Conservation (phyloP, 2,888 invertebrate species). For the Eumacrocentrus americanus region DNA sequence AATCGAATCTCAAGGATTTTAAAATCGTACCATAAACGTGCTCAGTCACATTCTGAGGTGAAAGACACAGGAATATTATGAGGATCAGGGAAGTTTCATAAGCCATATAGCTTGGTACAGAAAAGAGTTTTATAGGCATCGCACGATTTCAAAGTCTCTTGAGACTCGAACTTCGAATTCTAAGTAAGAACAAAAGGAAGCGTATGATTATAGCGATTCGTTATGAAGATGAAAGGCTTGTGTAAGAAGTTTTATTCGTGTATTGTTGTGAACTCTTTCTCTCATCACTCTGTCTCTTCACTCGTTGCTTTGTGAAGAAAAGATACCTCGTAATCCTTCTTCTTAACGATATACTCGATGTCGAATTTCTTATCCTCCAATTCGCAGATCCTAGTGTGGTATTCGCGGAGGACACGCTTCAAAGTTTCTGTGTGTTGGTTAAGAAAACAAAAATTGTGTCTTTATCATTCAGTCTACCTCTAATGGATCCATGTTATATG, state of each 20-base stretch:
- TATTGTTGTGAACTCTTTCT: constrained; percentile 6
- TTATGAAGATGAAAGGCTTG: constrained; percentile 28
- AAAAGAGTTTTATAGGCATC: constrained; percentile 5
- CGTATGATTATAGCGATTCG: background rate
- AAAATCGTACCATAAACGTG: constrained; percentile 7
- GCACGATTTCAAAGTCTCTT: constrained; percentile 23
- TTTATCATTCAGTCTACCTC: constrained; percentile 20
- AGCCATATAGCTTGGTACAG: background rate
- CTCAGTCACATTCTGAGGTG: background rate
- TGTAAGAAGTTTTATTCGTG: constrained; percentile 4
- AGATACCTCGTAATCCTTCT: constrained; percentile 98
- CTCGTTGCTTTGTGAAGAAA: constrained; percentile 33
- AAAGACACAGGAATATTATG: constrained; percentile 3
- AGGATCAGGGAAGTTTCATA: constrained; percentile 21
- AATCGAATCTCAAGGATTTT: background rate
- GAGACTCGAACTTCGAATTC: constrained; percentile 26
- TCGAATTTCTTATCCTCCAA: constrained; percentile 98
- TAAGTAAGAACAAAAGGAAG: constrained; percentile 16
- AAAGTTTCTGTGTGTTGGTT: constrained; percentile 70
- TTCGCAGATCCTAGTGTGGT: constrained; percentile 84
- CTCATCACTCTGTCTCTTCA: background rate
- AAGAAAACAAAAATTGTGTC: constrained; percentile 27
- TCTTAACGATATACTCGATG: constrained; percentile 96
- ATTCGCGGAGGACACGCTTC: constrained; percentile 79
- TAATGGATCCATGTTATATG: background rate